Evolutionary conservation across 1,140 invertebrate genomes (phyloP).

Genomic region (Papilio machaon): DNA sequence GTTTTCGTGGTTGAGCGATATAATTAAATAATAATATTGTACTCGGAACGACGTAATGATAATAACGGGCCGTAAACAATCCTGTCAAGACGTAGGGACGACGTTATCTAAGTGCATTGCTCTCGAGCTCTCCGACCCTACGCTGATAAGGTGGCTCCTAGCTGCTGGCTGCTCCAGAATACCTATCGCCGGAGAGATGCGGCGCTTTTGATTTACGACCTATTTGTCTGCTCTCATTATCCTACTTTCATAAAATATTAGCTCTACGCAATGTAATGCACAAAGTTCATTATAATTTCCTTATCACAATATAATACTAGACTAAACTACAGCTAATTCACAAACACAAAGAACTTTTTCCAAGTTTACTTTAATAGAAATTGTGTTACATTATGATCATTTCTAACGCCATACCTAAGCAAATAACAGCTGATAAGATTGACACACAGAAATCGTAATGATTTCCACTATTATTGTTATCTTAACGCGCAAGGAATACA

Average conservation of each 20-base stretch:
- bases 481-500: slow-evolving; percentile 59
- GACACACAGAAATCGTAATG: slow-evolving; percentile 12
- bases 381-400: background rate
- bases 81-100: slow-evolving; percentile 63
- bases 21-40: slow-evolving; percentile 70
- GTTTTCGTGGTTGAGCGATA: slow-evolving; percentile 53
- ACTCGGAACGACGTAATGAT: slow-evolving; percentile 62
- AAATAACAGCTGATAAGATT: slow-evolving; percentile 6
- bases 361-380: background rate
- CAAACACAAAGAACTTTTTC: background rate
- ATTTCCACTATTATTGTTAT: slow-evolving; percentile 57
- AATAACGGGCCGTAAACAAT: slow-evolving; percentile 76
- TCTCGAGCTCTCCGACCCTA: slow-evolving; percentile 65
- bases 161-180: slow-evolving; percentile 53
- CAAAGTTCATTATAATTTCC: background rate
- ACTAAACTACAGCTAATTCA: background rate
- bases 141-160: slow-evolving; percentile 53
- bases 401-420: slow-evolving; percentile 18
- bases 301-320: background rate
- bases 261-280: slow-evolving; percentile 10
- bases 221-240: slow-evolving; percentile 36
- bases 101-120: slow-evolving; percentile 70
- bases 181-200: slow-evolving; percentile 45
- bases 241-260: slow-evolving; percentile 40
- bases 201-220: slow-evolving; percentile 48